phyloP scores from a whole-genome alignment of 2,888 invertebrate species.

The Sesia bembeciformis region DNA sequence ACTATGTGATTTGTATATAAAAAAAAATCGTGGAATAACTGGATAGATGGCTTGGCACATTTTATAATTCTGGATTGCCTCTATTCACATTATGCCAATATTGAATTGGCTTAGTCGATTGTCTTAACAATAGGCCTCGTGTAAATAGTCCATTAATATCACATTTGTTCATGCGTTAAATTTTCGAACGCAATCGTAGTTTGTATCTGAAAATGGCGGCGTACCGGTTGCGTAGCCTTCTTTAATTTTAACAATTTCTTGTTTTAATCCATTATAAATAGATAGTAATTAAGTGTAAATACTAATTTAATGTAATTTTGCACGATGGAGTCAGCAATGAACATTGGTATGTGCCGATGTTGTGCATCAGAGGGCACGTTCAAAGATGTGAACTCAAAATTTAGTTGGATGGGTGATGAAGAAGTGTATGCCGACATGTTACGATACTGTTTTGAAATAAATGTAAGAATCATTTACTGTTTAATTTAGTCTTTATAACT shows the following conservation, averaged over 20 bases:
- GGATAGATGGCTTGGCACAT: too few species aligned
- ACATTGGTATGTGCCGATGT: slow-evolving; percentile 56
- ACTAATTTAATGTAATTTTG: slow-evolving; percentile 19
- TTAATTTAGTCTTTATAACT: too few species aligned
- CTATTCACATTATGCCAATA: too few species aligned
- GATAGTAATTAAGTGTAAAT: slow-evolving; percentile 17
- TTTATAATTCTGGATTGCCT: too few species aligned
- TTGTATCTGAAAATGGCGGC: slow-evolving; percentile 43
- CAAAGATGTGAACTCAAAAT: slow-evolving; percentile 49
- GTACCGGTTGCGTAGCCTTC: slow-evolving; percentile 23
- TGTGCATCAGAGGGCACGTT: slow-evolving; percentile 59
- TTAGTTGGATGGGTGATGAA: slow-evolving; percentile 62
- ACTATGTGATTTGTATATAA: too few species aligned
- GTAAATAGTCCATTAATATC: too few species aligned
- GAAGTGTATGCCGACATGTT: slow-evolving; percentile 62
- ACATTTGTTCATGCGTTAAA: too few species aligned
- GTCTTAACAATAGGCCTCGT: too few species aligned
- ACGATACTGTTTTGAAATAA: slow-evolving; percentile 56
- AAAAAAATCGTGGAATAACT: too few species aligned
- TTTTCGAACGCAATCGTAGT: background rate
- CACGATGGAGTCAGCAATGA: slow-evolving; percentile 42
- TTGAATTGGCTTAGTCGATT: too few species aligned
- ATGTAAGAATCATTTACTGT: slow-evolving; percentile 28
- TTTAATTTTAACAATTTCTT: background rate
- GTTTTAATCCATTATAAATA: slow-evolving; percentile 3